phyloP scores from a whole-genome alignment of 2,113 vertebrate species.

The Daubentonia madagascariensis region DNA sequence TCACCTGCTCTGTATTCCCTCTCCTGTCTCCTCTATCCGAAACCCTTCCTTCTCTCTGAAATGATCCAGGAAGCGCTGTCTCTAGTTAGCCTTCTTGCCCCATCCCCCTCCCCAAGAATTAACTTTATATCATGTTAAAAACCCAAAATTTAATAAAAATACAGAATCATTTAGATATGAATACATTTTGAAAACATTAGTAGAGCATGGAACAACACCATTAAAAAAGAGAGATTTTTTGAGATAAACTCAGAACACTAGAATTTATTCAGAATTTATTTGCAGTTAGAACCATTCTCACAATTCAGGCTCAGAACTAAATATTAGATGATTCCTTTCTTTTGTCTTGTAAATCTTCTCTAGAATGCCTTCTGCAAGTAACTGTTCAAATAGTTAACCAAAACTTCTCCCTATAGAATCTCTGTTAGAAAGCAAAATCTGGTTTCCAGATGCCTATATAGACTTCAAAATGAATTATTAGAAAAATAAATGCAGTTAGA shows the following conservation, averaged over 20 bases:
- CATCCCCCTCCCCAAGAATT: too few species aligned
- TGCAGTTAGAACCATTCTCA: not conserved
- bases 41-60: too few species aligned
- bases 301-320: not conserved
- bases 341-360: not conserved
- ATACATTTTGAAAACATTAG: not conserved
- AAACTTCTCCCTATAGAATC: not conserved
- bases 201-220: not conserved
- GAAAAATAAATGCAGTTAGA: not conserved
- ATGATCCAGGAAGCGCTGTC: too few species aligned
- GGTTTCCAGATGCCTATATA: not conserved
- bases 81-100: too few species aligned
- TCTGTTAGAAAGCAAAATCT: not conserved
- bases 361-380: not conserved
- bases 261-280: conserved; percentile 3
- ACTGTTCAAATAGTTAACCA: not conserved
- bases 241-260: not conserved
- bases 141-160: not conserved
- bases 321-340: not conserved
- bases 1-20: too few species aligned
- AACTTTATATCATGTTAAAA: not conserved
- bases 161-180: not conserved
- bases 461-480: conserved; percentile 6
- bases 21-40: too few species aligned
- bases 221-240: not conserved